Evolutionary conservation across 2,797 vertebrate species (phyloP).

Genomic region (Spinibarbus caldwelli): DNA sequence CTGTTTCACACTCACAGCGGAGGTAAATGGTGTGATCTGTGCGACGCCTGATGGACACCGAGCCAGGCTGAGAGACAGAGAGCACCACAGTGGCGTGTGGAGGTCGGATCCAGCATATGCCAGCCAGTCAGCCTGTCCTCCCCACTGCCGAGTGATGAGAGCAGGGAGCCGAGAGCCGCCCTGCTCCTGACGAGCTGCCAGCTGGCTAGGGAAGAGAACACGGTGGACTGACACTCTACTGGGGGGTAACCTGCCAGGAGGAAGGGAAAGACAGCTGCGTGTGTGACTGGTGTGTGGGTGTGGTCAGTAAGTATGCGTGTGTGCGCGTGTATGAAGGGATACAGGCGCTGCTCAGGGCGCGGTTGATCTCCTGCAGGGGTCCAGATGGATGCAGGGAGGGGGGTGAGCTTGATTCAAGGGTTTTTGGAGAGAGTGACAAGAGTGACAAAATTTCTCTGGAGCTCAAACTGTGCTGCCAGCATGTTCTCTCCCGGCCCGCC

Average conservation of each 20-base stretch:
- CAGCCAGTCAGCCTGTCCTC: constrained; percentile 55
- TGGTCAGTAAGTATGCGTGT: constrained; percentile 59
- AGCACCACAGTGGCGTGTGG: constrained; percentile 50
- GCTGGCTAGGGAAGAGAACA: constrained; percentile 61
- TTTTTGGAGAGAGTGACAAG: constrained; percentile 57
- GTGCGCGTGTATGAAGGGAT: not conserved
- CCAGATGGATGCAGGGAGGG: constrained; percentile 70
- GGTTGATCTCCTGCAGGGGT: constrained; percentile 51
- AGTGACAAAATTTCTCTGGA: constrained; percentile 63
- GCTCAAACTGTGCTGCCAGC: constrained; percentile 67
- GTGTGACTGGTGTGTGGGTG: constrained; percentile 64
- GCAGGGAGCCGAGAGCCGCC: constrained; percentile 37
- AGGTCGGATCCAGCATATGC: constrained; percentile 63
- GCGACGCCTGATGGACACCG: constrained; percentile 33
- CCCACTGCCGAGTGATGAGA: constrained; percentile 44
- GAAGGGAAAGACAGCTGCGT: constrained; percentile 52
- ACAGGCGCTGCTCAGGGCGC: constrained; percentile 30
- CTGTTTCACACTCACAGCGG: constrained; percentile 28
- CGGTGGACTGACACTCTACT: constrained; percentile 57
- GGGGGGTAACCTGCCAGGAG: constrained; percentile 60
- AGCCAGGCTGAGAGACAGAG: constrained; percentile 34
- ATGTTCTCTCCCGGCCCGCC: constrained; percentile 63
- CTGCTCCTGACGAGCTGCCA: constrained; percentile 54
- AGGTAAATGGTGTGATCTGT: constrained; percentile 39
- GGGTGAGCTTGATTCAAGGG: constrained; percentile 51